These are phyloP conservation scores for Crocodylus rhombifer DNA, from an alignment of 2,797 vertebrate genomes.

Conservation along the genomic window DNA sequence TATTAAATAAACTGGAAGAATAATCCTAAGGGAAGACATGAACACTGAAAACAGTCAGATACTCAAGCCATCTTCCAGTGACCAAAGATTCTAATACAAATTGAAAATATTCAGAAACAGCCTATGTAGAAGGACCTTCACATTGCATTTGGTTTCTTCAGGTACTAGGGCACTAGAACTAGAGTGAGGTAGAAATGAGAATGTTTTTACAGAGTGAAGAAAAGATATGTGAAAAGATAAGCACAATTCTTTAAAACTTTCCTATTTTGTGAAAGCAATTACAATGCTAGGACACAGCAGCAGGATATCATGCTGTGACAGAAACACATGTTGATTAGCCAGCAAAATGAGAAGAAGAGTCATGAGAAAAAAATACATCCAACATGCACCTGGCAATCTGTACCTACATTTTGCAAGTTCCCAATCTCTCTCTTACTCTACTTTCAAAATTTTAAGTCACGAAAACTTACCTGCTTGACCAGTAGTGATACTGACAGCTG, in stretches of 20 bases:
- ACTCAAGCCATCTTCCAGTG: constrained; percentile 20
- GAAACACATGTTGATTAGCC: constrained; percentile 30
- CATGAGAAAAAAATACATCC: constrained; percentile 43
- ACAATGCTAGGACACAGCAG: constrained; percentile 4
- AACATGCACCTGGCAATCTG: constrained; percentile 47
- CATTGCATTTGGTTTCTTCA: neutral
- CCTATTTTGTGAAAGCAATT: constrained; percentile 16
- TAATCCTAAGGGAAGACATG: constrained; percentile 33
- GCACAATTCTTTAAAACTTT: neutral
- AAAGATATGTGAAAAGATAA: neutral
- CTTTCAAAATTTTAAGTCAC: constrained; percentile 26
- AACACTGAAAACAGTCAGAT: constrained; percentile 35
- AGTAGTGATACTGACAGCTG: constrained; percentile 95
- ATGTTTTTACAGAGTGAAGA: neutral
- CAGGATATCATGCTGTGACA: constrained; percentile 3
- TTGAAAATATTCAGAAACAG: constrained; percentile 33
- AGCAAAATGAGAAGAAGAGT: constrained; percentile 46
- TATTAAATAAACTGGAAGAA: constrained; percentile 60
- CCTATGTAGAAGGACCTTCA: neutral
- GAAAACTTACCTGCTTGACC: constrained; percentile 95
- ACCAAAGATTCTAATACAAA: neutral
- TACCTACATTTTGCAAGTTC: constrained; percentile 37
- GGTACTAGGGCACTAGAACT: neutral
- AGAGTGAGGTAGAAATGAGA: neutral
- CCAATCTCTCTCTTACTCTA: constrained; percentile 31